Evolutionary conservation across 2,113 vertebrate genomes (phyloP), one percentile per base, ranked within the genome.

Genomic region (Corynorhinus townsendii): DNA sequence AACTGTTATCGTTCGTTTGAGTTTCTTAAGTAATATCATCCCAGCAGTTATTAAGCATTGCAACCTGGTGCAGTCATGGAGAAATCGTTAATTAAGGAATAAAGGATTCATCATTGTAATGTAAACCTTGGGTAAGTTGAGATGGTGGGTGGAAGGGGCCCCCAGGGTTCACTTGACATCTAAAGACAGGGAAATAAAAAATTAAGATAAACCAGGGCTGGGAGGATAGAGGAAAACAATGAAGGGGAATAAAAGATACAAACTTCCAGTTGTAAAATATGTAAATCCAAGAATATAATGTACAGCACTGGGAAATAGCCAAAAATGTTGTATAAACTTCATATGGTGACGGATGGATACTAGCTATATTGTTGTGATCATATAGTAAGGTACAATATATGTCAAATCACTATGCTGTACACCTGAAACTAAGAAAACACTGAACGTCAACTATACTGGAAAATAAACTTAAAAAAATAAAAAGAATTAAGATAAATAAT

Each of bases 21-120:
- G 24, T 64, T 94, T 95, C 59, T 89, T 82, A 90, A 88, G 72
- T 69, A 82, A 72, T 47, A 89, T 77, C 43, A 43, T 66, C 85
- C 43, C 17, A 26, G 35, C 24, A 87, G 69, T 75, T 33, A 69
- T 38, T 0, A 85, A 75, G 7, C 69, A 47, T 26, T 52, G 1
- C 6, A 92, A 73, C 47, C 68, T 76, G 30, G 0, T 1, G 30
- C 12, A 2, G 0, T 47, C 71, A n/a, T 19, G 80, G 62, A 43
- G 73, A 80, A 95, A 93, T 6, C 45, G 40, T 43, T 40, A 49
- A 4, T 16, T 3, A 96, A 85, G 38, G 96, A 81, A 96, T 28
- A 62, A 62, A 62, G 5, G 35, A 6, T 3, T 33, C 7, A 12
- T 68, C 6, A 0, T 30, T 45, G 69, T 4, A 45, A 68, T 38